These are phyloP conservation scores for Ennomos erosarius DNA, from an alignment of 2,888 invertebrate species.

Conservation along the genomic window DNA sequence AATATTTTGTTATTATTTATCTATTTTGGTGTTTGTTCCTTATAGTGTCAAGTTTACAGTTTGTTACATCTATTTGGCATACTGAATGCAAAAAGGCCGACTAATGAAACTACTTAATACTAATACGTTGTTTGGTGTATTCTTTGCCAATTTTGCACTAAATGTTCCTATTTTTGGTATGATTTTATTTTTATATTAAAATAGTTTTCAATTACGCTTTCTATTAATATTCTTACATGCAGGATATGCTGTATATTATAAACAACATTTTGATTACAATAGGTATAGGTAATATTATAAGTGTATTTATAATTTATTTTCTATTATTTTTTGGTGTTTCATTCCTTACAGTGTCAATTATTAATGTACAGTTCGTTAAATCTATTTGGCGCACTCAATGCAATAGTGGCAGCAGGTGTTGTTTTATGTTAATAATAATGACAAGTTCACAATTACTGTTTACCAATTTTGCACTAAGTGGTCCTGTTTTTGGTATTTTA, in stretches of 20 bases:
- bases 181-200: not conserved
- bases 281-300: too few relatives aligned
- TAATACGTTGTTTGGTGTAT: too few relatives aligned
- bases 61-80: slow-evolving; percentile 8
- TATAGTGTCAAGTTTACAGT: slow-evolving; percentile 7
- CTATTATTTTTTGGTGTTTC: not conserved
- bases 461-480: slow-evolving; percentile 4
- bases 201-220: not conserved
- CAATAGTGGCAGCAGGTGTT: too few relatives aligned
- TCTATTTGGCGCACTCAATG: not conserved
- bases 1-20: not conserved
- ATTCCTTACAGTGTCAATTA: slow-evolving; percentile 1
- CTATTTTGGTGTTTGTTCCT: slow-evolving; percentile 9
- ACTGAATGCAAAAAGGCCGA: slow-evolving; percentile 8
- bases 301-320: not conserved
- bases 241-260: too few relatives aligned
- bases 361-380: not conserved
- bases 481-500: not conserved
- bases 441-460: too few relatives aligned
- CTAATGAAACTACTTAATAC: too few relatives aligned
- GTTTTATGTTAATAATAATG: not conserved
- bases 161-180: not conserved
- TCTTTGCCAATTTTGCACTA: not conserved
- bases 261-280: too few relatives aligned
- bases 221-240: too few relatives aligned